Percentiles rank a stretch among this genome's conserved stretches.
Conservation (phyloP, 2,888 invertebrate species). For the Hyles lineata region DNA sequence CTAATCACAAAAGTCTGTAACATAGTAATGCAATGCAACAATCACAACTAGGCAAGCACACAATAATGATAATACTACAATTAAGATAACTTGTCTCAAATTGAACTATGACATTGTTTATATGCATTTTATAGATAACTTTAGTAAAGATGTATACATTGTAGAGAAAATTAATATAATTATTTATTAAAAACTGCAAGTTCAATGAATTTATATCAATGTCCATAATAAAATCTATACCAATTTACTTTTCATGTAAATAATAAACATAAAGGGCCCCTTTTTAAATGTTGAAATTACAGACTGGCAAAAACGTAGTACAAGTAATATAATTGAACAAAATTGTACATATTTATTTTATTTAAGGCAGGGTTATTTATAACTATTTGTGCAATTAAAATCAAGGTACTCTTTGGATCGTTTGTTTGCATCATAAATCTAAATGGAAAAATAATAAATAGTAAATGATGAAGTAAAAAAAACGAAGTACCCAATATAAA, state of each 20-base stretch:
- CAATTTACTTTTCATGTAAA: too few species aligned
- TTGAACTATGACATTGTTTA: slow-evolving; percentile 8
- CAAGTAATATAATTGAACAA: too few species aligned
- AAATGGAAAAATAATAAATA: too few species aligned
- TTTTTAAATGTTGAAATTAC: too few species aligned
- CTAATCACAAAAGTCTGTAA: not conserved
- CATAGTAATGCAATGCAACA: not conserved
- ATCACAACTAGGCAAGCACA: not conserved
- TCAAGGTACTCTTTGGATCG: not conserved
- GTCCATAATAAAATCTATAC: too few species aligned
- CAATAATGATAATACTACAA: slow-evolving; percentile 34
- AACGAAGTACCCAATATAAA: too few species aligned
- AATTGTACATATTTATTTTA: too few species aligned
- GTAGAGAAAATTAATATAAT: not conserved
- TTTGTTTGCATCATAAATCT: too few species aligned
- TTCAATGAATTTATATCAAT: not conserved
- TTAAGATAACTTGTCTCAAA: slow-evolving; percentile 28
- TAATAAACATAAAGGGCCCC: too few species aligned
- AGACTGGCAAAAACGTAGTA: too few species aligned
- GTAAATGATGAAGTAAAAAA: too few species aligned
- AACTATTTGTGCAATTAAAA: not conserved
- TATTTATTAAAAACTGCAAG: not conserved
- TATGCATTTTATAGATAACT: not conserved
- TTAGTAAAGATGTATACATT: not conserved
- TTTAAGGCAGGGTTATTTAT: too few species aligned